A percentile compares a stretch with the other conserved stretches of the same genome.
Evolutionary conservation across 1,140 invertebrate species (phyloP).

Genomic region (Nomia melanderi): DNA sequence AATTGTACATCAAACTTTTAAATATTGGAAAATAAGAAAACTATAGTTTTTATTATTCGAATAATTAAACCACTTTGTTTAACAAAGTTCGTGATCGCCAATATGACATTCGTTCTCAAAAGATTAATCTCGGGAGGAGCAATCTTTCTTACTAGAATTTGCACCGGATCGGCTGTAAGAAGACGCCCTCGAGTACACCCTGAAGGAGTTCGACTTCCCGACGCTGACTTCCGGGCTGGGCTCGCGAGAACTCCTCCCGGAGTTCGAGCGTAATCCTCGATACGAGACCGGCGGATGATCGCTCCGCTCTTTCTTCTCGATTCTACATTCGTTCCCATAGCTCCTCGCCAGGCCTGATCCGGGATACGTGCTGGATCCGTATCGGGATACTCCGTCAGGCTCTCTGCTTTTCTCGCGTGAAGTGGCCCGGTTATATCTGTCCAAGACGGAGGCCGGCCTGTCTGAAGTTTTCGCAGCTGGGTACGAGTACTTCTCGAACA

Average conservation of each 20-base stretch:
- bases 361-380: slow-evolving; percentile 72
- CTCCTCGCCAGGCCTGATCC: slow-evolving; percentile 64
- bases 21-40: too few relatives aligned
- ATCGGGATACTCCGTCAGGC: slow-evolving; percentile 70
- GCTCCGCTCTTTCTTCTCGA: slow-evolving; percentile 70
- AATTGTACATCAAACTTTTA: too few relatives aligned
- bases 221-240: slow-evolving; percentile 73
- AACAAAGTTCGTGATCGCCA: too few relatives aligned
- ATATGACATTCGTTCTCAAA: too few relatives aligned
- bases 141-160: slow-evolving; percentile 65
- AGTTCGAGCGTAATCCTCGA: slow-evolving; percentile 66
- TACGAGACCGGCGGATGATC: slow-evolving; percentile 67
- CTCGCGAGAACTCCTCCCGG: slow-evolving; percentile 71
- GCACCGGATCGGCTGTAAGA: slow-evolving; percentile 66
- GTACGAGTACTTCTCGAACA: slow-evolving; percentile 75
- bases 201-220: slow-evolving; percentile 69
- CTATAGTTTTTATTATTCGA: too few relatives aligned
- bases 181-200: slow-evolving; percentile 68
- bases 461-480: slow-evolving; percentile 70
- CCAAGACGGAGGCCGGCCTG: slow-evolving; percentile 73
- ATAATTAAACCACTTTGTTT: too few relatives aligned
- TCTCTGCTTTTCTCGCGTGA: slow-evolving; percentile 74
- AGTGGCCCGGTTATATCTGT: slow-evolving; percentile 71
- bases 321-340: slow-evolving; percentile 67
- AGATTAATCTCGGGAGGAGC: neutral